A percentile compares a stretch with the other conserved stretches of the same genome.
phyloP scores from a whole-genome alignment of 1,140 invertebrate species.

The Drosophila leontia region DNA sequence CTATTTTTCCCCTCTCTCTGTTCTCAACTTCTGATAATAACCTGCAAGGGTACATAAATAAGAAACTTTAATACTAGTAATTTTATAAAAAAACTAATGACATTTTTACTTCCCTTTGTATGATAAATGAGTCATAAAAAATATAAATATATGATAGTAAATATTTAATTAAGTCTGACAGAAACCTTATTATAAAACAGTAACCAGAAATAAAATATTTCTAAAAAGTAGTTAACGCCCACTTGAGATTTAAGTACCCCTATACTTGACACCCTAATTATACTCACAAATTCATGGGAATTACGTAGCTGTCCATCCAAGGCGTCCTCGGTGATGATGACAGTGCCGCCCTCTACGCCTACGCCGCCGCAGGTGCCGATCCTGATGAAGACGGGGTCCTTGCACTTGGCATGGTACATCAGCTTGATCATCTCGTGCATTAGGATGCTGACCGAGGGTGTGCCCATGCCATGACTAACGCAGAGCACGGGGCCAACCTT shows the following conservation, averaged over 20 bases:
- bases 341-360: conserved; percentile 94
- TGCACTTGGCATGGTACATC: conserved; percentile 95
- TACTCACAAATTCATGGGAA: conserved; percentile 88
- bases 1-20: no score
- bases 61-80: neutral
- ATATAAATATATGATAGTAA: neutral
- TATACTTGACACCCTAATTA: neutral
- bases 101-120: no score
- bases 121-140: neutral
- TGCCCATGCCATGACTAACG: conserved; percentile 96
- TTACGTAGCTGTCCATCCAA: conserved; percentile 92
- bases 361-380: conserved; percentile 97
- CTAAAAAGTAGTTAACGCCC: neutral
- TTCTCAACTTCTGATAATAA: no score
- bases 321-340: conserved; percentile 94
- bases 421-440: conserved; percentile 97
- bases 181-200: no score
- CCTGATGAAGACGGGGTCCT: conserved; percentile 95
- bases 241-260: neutral
- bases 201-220: no score
- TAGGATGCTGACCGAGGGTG: conserved; percentile 95
- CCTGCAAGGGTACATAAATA: no score
- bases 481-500: conserved; percentile 90
- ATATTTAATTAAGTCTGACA: no score
- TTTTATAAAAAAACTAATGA: neutral